These are phyloP conservation scores for Seriola dumerili DNA, from an alignment of 2,113 vertebrate species.

Conservation along the genomic window DNA sequence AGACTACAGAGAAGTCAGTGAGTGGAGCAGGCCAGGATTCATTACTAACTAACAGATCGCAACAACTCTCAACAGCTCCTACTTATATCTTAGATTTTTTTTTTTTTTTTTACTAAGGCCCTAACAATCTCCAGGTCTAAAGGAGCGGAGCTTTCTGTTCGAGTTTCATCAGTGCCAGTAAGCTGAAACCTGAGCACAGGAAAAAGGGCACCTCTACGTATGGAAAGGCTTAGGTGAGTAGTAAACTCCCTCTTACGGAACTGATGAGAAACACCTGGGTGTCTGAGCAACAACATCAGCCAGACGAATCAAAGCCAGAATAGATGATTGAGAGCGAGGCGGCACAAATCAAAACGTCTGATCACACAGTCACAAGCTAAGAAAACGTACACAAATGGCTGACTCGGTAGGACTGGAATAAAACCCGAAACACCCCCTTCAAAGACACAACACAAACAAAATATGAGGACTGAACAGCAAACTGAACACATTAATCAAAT, in stretches of 20 bases:
- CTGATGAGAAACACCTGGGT: constrained; percentile 84
- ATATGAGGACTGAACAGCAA: constrained; percentile 29
- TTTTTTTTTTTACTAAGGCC: constrained; percentile 11
- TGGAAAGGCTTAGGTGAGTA: constrained; percentile 82
- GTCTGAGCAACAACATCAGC: constrained; percentile 66
- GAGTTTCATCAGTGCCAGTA: constrained; percentile 51
- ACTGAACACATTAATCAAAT: constrained; percentile 50
- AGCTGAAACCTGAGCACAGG: constrained; percentile 74
- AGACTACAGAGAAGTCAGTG: constrained; percentile 39
- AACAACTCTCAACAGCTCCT: constrained; percentile 43
- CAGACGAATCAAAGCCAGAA: constrained; percentile 72
- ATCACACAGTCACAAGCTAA: constrained; percentile 38
- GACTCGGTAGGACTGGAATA: constrained; percentile 9
- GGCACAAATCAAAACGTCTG: constrained; percentile 55
- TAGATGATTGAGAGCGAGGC: constrained; percentile 59
- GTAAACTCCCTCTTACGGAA: constrained; percentile 72
- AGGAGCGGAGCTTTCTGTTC: constrained; percentile 40
- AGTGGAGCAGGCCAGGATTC: constrained; percentile 21
- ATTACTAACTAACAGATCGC: constrained; percentile 39
- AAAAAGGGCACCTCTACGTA: constrained; percentile 66
- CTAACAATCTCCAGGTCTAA: constrained; percentile 46
- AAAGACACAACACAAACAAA: constrained; percentile 31
- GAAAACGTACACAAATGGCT: constrained; percentile 1
- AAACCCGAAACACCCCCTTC: constrained; percentile 40
- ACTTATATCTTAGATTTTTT: constrained; percentile 23